A percentile compares a stretch with the other conserved stretches of the same genome.
These are phyloP conservation scores for Forficula auricularia DNA, from an alignment of 1,140 invertebrate genomes.

Conservation along the genomic window DNA sequence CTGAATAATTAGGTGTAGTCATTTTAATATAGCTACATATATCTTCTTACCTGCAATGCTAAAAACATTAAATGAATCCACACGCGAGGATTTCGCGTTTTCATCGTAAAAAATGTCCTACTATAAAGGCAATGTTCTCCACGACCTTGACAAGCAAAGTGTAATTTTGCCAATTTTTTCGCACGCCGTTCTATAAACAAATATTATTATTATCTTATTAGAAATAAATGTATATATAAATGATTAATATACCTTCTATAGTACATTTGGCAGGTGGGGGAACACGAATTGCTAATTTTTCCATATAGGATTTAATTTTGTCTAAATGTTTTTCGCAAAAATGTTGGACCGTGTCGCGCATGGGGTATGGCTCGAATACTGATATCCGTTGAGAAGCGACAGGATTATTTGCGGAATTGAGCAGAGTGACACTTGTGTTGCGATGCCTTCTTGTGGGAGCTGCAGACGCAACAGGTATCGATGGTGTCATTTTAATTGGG, in stretches of 20 bases:
- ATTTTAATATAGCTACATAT: neutral
- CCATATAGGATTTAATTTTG: constrained; percentile 80
- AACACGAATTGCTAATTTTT: constrained; percentile 61
- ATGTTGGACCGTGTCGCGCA: constrained; percentile 78
- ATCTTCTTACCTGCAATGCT: constrained; percentile 50
- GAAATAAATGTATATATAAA: constrained; percentile 4
- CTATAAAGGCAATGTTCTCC: constrained; percentile 80
- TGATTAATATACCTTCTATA: constrained; percentile 50
- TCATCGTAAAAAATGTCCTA: constrained; percentile 65
- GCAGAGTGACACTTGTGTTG: constrained; percentile 1
- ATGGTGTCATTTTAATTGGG: no score
- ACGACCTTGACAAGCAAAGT: constrained; percentile 74
- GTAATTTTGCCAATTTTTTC: constrained; percentile 69
- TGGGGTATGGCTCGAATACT: constrained; percentile 71
- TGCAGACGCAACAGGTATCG: no score
- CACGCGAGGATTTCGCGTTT: constrained; percentile 66
- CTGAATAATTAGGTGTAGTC: no score
- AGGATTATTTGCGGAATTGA: neutral
- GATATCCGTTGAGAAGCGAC: constrained; percentile 43
- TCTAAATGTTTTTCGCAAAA: constrained; percentile 87
- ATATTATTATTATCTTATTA: constrained; percentile 8
- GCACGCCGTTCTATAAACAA: constrained; percentile 49
- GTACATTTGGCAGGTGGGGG: constrained; percentile 81
- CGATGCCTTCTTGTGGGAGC: neutral
- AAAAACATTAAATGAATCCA: constrained; percentile 95